Evolutionary conservation across 2,113 vertebrate genomes (phyloP), one percentile per base, ranked within the genome.

Genomic region (Sylvia atricapilla): DNA sequence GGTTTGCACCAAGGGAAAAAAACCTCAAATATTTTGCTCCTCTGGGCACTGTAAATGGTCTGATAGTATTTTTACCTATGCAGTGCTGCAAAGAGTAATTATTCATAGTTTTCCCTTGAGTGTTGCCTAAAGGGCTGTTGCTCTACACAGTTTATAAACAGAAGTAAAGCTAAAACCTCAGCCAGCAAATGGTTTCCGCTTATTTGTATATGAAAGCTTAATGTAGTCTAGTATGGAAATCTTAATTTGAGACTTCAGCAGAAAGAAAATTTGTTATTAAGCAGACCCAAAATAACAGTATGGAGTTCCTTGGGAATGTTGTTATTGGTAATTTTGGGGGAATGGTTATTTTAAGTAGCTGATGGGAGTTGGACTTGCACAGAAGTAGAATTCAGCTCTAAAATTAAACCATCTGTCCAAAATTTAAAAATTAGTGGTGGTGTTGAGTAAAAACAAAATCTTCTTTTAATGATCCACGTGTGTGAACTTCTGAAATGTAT

Each of bases 11-110:
- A 60, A 55, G 72, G 72, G 76, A 81, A 74, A 63, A 55, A 90
- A 95, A 56, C 17, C 2, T 13, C 79, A 18, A 76, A 7, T 85
- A 62, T 78, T 94, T 95, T 92, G 22, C n/a, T 95, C 79, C 62
- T 88, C 23, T 83, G 56, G 81, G 64, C 31, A 63, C 50, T 86
- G 30, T 93, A 91, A 96, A 89, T 85, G 49, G 10, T 79, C 50
- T 27, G 44, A 88, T 75, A 93, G 55, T 87, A 56, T 83, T 96
- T 95, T 95, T 89, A 95, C 87, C 87, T 69, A 47, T 85, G 77
- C 79, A 87, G 44, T 92, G 87, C 33, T 81, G 20, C 83, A 92
- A 95, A 47, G 47, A 90, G 22, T 66, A 94, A 68, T 87, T 94
- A 87, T 76, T 94, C 20, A 24, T 91, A 39, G 37, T 53, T 82